Evolutionary conservation across 2,113 vertebrate genomes (phyloP).

Genomic region (Pelecanus crispus): DNA sequence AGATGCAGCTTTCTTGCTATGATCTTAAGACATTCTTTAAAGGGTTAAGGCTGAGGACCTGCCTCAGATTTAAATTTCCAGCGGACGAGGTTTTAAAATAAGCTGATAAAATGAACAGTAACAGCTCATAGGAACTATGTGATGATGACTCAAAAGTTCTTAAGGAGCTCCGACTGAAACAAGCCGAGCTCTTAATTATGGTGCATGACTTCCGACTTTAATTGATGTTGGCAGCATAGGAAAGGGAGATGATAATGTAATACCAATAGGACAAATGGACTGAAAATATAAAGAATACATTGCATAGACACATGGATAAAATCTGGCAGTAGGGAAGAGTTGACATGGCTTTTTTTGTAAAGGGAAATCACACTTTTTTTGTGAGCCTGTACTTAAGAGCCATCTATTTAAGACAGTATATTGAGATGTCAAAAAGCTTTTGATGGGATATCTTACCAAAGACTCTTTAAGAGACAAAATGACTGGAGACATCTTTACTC

Average conservation of each 20-base stretch:
- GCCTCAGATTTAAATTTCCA: background rate
- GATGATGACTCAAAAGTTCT: background rate
- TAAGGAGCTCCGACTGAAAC: background rate
- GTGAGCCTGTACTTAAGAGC: background rate
- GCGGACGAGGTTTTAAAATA: background rate
- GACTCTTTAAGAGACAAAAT: background rate
- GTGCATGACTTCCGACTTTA: background rate
- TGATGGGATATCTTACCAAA: background rate
- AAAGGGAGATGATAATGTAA: background rate
- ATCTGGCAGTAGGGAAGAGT: background rate
- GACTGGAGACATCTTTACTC: background rate
- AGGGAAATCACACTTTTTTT: background rate
- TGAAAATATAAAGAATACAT: background rate
- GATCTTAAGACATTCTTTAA: background rate
- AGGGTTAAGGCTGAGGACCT: background rate
- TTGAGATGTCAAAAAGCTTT: background rate
- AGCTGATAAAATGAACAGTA: background rate
- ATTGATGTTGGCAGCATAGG: background rate
- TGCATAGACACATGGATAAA: background rate
- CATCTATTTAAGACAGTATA: background rate
- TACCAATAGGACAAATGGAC: background rate
- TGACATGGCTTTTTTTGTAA: background rate
- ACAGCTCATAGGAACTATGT: background rate
- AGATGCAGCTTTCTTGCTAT: background rate
- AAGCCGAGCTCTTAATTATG: background rate